These are phyloP conservation scores for Mimachlamys varia DNA, from an alignment of 2,888 invertebrate genomes.

Conservation along the genomic window DNA sequence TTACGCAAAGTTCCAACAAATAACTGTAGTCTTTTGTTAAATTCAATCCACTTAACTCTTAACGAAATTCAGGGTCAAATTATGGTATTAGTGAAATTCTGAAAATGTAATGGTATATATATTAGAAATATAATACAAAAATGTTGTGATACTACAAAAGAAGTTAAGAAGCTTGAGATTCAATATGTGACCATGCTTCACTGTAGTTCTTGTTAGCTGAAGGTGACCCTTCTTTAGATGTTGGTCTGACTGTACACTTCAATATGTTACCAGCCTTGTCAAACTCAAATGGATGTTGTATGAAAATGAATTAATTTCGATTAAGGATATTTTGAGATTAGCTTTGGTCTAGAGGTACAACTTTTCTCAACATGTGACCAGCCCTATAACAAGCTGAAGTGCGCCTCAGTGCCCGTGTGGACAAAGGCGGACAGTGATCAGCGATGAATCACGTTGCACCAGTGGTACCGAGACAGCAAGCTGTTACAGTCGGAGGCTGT, in stretches of 20 bases:
- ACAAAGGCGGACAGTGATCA: neutral
- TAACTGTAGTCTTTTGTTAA: neutral
- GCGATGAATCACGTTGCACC: neutral
- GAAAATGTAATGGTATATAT: too few species aligned
- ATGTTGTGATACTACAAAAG: neutral
- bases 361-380: constrained; percentile 14
- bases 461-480: neutral
- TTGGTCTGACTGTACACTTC: neutral
- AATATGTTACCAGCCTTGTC: neutral
- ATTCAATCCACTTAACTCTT: neutral
- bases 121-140: neutral
- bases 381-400: neutral
- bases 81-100: neutral
- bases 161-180: neutral
- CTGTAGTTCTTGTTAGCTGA: neutral
- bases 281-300: neutral
- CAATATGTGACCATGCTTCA: neutral
- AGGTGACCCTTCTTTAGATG: neutral
- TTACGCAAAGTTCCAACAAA: too few species aligned
- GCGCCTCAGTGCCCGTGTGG: neutral
- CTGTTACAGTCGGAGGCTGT: neutral
- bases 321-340: neutral
- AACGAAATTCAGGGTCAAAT: neutral
- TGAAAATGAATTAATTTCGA: neutral
- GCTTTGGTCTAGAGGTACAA: neutral